phyloP scores from a whole-genome alignment of 2,888 invertebrate genomes.

The Perdita meconis region DNA sequence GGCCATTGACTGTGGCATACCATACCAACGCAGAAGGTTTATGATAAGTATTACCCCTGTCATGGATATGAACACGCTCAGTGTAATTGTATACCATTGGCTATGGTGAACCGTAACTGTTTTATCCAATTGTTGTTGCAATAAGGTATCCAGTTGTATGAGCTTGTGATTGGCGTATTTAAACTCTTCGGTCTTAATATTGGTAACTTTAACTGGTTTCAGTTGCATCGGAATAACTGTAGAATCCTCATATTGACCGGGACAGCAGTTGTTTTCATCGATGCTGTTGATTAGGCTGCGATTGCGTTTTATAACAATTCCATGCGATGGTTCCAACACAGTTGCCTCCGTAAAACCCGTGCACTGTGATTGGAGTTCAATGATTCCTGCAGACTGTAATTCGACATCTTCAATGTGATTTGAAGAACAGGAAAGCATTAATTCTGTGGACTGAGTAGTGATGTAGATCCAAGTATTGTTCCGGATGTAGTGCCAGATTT shows the following conservation, averaged over 20 bases:
- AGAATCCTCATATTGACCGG: not conserved
- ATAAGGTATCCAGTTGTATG: not conserved
- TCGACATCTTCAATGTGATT: not conserved
- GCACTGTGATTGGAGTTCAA: not conserved
- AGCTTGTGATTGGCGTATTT: slow-evolving; percentile 9
- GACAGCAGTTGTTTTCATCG: not conserved
- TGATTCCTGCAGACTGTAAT: not conserved
- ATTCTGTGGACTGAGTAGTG: not conserved
- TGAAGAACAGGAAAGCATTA: not conserved
- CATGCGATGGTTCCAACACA: not conserved
- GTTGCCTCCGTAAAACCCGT: not conserved
- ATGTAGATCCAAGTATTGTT: not conserved
- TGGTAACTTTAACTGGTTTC: not conserved
- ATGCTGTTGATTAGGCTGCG: not conserved
- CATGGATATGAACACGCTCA: no score
- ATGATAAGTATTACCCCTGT: no score
- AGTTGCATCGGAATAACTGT: not conserved
- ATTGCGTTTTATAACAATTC: no score
- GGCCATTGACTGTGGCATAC: no score
- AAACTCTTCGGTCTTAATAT: slow-evolving; percentile 1
- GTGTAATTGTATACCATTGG: no score
- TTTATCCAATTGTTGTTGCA: slow-evolving; percentile 7
- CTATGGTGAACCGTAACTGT: no score
- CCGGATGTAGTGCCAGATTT: not conserved
- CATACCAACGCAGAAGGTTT: no score